Base-by-base conservation (phyloP, 2,888 invertebrate genomes). In the Neelides folsomi region DNA sequence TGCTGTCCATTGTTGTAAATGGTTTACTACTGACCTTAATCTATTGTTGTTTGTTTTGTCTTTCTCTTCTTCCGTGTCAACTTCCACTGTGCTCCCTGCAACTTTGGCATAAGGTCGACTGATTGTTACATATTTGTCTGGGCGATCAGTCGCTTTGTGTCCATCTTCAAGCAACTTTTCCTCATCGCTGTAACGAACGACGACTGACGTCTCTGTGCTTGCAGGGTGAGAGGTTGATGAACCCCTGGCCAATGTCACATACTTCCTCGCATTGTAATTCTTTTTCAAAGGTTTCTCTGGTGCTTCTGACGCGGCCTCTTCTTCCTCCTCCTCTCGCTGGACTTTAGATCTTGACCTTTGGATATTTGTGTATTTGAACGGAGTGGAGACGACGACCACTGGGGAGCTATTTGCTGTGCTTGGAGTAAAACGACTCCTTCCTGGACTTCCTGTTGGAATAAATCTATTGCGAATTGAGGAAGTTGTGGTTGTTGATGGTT, bases 231-330 rank as follows among this genome's bases (percentile, higher is more conserved):
- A 60, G 34, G 59, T 53, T 49, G 54, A 51, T 38, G 44, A 48
- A 45, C 41, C 66, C 62, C 60, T 66, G 63, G 20, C 62, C 60
- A 54, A 63, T 56, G 51, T 68, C 66, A 54, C 67, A 65, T 48
- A 68, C 67, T 46, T 67, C 67, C 45, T 67, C 63, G 49, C 62
- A 59, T 55, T 66, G 60, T 54, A 13, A 10, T 7, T 39, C 10
- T 27, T 35, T n/a, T 34, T 45, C 45, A 45, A 45, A 27, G 20
- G 45, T 45, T 18, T 51, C n/a, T 13, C 10, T 10, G 36, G 20
- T 18, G 35, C 35, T 8, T 47, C 47, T 35, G 47, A 34, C 20
- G 53, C 53, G 6, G 37, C 36, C 2, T 49, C 55, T 35, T 53
- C 54, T 40, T 47, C 51, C 12, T 51, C 52, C 40, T 53, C 56